These are phyloP conservation scores for Trogon melanurus DNA, from an alignment of 2,113 vertebrate genomes.

Conservation along the genomic window DNA sequence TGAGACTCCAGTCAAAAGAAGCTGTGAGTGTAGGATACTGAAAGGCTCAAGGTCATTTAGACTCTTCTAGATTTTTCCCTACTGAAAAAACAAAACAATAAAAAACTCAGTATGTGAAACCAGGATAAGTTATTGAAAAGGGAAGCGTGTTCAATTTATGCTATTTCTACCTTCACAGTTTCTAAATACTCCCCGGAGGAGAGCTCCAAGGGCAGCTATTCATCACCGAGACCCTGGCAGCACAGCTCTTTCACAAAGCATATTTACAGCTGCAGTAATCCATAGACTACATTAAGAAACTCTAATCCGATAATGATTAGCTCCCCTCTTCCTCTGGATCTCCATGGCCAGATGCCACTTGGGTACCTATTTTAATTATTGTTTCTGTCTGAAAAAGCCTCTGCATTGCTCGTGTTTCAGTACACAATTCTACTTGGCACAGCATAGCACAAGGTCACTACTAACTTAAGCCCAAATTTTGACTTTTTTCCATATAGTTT, in stretches of 20 bases:
- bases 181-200: neutral
- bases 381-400: neutral
- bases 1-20: neutral
- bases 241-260: constrained; percentile 12
- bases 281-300: constrained; percentile 34
- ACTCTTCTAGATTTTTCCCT: neutral
- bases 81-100: neutral
- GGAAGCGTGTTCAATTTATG: neutral
- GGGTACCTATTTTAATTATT: neutral
- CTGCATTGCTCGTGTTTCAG: neutral
- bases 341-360: neutral
- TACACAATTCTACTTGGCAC: neutral
- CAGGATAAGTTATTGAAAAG: neutral
- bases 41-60: neutral
- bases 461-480: neutral
- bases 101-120: neutral
- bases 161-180: constrained; percentile 10
- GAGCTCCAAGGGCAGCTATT: constrained; percentile 34
- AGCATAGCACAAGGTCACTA: neutral
- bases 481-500: neutral
- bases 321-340: neutral
- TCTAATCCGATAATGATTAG: constrained; percentile 42
- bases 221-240: constrained; percentile 13
- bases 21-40: neutral
- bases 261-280: constrained; percentile 62